Conservation (phyloP, 2,797 vertebrate species). For the Bothrops alternatus region DNA sequence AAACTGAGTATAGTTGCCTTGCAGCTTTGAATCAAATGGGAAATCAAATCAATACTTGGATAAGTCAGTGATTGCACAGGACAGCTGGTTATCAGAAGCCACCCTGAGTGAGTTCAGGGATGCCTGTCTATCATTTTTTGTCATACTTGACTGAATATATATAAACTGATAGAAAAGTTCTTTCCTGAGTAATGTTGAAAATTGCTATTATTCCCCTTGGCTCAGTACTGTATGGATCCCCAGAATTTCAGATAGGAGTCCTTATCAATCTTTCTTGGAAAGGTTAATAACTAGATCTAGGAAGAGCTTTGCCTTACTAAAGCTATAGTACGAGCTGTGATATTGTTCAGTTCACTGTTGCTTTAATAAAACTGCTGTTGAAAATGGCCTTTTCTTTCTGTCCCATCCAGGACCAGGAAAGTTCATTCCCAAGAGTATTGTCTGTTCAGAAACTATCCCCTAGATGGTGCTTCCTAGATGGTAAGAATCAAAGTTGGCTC, state of each 20-base stretch:
- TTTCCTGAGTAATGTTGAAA: background rate
- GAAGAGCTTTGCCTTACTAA: background rate
- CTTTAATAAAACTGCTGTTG: background rate
- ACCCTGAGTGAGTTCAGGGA: background rate
- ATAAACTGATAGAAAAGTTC: background rate
- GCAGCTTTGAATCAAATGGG: background rate
- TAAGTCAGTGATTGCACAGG: background rate
- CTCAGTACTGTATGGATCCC: background rate
- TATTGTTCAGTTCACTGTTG: background rate
- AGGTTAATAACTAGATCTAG: background rate
- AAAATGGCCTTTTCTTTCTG: background rate
- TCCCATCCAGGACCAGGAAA: conserved; percentile 71
- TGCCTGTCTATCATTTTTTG: background rate
- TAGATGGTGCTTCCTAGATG: conserved; percentile 97
- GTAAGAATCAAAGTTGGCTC: conserved; percentile 74
- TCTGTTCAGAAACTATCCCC: conserved; percentile 88
- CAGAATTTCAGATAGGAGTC: background rate
- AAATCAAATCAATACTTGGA: background rate
- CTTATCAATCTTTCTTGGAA: background rate
- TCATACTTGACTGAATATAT: background rate
- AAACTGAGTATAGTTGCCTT: background rate
- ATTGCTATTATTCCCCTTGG: background rate
- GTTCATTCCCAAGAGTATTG: conserved; percentile 77
- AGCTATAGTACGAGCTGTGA: background rate
- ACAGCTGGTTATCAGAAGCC: background rate